Percentiles rank a stretch among this genome's conserved stretches.
Evolutionary conservation across 23 tunicate genomes (phyloP).

Genomic region (Corella eumyota): DNA sequence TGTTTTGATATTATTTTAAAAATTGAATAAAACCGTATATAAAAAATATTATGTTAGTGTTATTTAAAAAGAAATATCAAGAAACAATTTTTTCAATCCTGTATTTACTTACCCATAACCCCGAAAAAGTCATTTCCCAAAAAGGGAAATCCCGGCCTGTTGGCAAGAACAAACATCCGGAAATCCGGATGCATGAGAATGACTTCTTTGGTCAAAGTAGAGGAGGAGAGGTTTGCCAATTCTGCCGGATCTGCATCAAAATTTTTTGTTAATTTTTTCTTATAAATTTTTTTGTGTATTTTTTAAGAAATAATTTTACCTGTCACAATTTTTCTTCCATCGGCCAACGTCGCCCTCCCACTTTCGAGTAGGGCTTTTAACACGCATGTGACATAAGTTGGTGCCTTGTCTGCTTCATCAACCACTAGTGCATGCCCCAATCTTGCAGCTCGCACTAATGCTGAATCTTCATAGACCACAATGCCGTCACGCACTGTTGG

Average conservation of each 20-base stretch:
- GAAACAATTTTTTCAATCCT: too few relatives aligned
- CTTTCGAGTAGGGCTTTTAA: slow-evolving; percentile 78
- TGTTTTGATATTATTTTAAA: too few relatives aligned
- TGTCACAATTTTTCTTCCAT: slow-evolving; percentile 88
- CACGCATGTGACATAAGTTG: slow-evolving; percentile 92
- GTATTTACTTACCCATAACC: slow-evolving; percentile 57
- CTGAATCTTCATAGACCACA: slow-evolving; percentile 86
- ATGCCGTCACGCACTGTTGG: slow-evolving; percentile 90
- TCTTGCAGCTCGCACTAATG: slow-evolving; percentile 76
- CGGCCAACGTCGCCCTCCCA: slow-evolving; percentile 85
- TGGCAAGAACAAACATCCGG: slow-evolving; percentile 94
- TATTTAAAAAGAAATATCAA: too few relatives aligned
- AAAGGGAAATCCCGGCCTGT: slow-evolving; percentile 91
- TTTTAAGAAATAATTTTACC: slow-evolving; percentile 29
- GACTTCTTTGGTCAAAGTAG: slow-evolving; percentile 48
- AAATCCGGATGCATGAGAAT: slow-evolving; percentile 92
- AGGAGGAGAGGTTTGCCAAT: slow-evolving; percentile 40
- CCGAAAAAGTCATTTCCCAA: slow-evolving; percentile 97
- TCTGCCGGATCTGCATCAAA: slow-evolving; percentile 62
- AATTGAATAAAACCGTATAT: too few relatives aligned
- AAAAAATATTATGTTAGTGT: too few relatives aligned
- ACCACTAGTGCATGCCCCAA: slow-evolving; percentile 91
- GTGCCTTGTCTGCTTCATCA: slow-evolving; percentile 97
- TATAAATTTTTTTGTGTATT: too few relatives aligned
- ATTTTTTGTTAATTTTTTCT: not conserved